phyloP scores from a whole-genome alignment of 30 jellyfish, hydroid and myxozoan genomes.

The Sanderia malayensis region DNA sequence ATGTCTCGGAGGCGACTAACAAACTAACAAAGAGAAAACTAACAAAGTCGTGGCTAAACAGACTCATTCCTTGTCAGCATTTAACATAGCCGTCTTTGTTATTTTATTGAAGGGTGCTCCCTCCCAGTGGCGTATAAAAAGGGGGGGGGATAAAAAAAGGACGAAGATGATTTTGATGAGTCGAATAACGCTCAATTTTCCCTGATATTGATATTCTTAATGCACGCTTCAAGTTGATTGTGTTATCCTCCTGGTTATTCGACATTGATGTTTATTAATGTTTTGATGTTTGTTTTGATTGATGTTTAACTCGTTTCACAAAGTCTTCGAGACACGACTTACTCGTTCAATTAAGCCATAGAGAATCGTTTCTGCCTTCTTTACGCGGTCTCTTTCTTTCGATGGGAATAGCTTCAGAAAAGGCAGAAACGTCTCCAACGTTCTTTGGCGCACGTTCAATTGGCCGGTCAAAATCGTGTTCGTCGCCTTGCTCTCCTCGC shows the following conservation, averaged over 20 bases:
- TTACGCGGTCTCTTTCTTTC: constrained; percentile 24
- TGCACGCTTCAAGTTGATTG: background rate
- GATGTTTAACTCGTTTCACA: background rate
- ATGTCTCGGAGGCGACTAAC: too few relatives aligned
- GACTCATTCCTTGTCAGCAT: too few relatives aligned
- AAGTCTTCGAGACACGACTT: background rate
- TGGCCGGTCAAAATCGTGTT: constrained; percentile 27
- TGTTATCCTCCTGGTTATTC: background rate
- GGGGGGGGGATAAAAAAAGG: too few relatives aligned
- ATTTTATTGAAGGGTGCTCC: too few relatives aligned
- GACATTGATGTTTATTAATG: background rate
- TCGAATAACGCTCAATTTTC: background rate
- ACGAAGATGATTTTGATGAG: background rate
- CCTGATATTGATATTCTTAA: background rate
- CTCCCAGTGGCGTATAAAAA: too few relatives aligned
- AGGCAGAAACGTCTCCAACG: constrained; percentile 30
- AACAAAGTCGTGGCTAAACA: too few relatives aligned
- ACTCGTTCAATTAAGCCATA: constrained; percentile 29
- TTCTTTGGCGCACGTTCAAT: constrained; percentile 16
- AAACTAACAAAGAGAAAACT: too few relatives aligned
- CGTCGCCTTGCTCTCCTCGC: constrained; percentile 26
- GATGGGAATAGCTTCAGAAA: constrained; percentile 40
- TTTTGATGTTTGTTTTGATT: background rate
- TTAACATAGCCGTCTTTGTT: background rate
- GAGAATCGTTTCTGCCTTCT: constrained; percentile 23